Conservation (phyloP, 2,888 invertebrate species). For the Athripsodes cinereus region DNA sequence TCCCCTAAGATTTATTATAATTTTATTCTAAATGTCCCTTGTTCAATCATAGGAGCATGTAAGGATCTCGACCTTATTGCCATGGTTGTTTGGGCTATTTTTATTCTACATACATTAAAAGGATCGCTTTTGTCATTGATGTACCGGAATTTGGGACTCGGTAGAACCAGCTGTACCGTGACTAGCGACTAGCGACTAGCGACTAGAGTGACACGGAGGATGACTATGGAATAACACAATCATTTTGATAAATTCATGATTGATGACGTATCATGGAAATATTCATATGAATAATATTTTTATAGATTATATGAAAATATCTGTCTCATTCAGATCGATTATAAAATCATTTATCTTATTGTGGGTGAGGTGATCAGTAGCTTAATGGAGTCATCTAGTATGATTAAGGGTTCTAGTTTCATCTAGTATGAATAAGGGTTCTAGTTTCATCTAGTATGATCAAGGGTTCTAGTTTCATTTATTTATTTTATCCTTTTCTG, state of each 20-base stretch:
- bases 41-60: neutral
- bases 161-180: neutral
- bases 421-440: no score
- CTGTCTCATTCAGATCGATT: no score
- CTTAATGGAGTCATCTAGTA: no score
- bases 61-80: neutral
- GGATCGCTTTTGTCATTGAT: neutral
- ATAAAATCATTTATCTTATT: no score
- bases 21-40: neutral
- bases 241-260: neutral
- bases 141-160: conserved; percentile 1
- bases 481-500: no score
- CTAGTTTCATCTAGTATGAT: no score
- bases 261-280: neutral
- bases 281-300: neutral
- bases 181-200: neutral
- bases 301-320: no score
- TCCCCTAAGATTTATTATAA: neutral
- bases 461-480: no score
- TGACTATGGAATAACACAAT: no score
- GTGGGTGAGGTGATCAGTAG: no score
- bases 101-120: neutral
- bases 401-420: no score
- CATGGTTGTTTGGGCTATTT: neutral
- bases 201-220: neutral